Conservation (phyloP, 2,888 invertebrate genomes). For the Dryobotodes eremita region DNA sequence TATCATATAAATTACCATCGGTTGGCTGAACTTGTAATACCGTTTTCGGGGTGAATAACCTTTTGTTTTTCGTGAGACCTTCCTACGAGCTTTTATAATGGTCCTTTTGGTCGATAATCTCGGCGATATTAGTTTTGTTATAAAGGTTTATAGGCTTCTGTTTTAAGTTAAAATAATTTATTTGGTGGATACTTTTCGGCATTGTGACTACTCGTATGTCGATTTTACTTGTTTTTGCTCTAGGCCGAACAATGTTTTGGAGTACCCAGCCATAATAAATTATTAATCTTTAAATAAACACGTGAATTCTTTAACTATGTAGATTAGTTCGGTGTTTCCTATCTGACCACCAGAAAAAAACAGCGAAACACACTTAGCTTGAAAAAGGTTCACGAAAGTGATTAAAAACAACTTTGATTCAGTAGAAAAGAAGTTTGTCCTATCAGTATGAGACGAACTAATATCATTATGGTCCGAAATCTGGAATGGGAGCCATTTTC, state of each 20-base stretch:
- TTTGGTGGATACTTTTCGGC: background rate
- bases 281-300: no score
- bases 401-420: background rate
- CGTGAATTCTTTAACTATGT: background rate
- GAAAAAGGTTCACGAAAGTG: background rate
- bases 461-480: slow-evolving; percentile 2
- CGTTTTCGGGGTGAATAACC: slow-evolving; percentile 39
- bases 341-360: no score
- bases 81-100: slow-evolving; percentile 25
- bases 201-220: background rate
- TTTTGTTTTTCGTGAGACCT: slow-evolving; percentile 39
- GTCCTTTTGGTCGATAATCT: slow-evolving; percentile 7
- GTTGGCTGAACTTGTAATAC: slow-evolving; percentile 25
- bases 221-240: background rate
- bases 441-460: background rate
- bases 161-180: slow-evolving; percentile 10
- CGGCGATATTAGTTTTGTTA: slow-evolving; percentile 28
- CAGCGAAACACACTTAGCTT: background rate
- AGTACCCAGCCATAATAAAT: no score
- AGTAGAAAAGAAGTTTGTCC: background rate
- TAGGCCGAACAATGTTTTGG: no score
- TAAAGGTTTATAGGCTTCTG: background rate
- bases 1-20: slow-evolving; percentile 28
- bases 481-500: slow-evolving; percentile 5
- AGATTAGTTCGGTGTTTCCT: background rate